Percentiles rank a stretch among this genome's conserved stretches.
These are phyloP conservation scores for Helogale parvula DNA, from an alignment of 2,113 vertebrate species.

Conservation along the genomic window DNA sequence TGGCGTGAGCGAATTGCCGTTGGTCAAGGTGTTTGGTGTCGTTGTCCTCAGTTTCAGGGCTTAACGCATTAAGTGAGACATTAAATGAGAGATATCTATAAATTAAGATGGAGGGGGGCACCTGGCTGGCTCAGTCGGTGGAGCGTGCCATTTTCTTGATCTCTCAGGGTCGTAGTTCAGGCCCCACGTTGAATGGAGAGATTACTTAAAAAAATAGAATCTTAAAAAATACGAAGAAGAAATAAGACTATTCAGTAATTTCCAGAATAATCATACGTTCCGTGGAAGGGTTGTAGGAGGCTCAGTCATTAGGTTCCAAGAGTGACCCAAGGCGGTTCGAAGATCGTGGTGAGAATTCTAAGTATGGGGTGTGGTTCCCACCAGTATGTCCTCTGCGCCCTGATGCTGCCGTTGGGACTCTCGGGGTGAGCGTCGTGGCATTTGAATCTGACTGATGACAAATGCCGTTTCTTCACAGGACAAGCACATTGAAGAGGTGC, in stretches of 20 bases:
- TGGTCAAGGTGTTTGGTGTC: not conserved
- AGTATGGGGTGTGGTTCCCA: not conserved
- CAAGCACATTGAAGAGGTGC: conserved; percentile 96
- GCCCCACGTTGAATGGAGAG: not conserved
- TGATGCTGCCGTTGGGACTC: not conserved
- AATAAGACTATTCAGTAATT: not conserved
- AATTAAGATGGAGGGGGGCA: not conserved
- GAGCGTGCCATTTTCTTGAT: not conserved
- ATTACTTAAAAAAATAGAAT: not conserved
- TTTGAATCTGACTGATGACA: not conserved
- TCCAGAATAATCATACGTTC: not conserved
- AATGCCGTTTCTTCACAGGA: conserved; percentile 86
- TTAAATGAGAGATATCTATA: not conserved
- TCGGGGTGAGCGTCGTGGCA: rapidly evolving
- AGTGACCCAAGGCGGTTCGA: not conserved
- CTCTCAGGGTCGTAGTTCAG: not conserved
- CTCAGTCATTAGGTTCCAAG: not conserved
- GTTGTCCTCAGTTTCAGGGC: not conserved
- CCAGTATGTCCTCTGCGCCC: no score
- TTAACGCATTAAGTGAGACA: not conserved
- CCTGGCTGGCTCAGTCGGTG: not conserved
- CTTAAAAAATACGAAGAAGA: not conserved
- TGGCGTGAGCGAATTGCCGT: not conserved
- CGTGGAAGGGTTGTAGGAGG: not conserved
- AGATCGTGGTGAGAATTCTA: not conserved